These are phyloP conservation scores for Tinamus guttatus DNA, from an alignment of 2,113 vertebrate species.

Conservation along the genomic window DNA sequence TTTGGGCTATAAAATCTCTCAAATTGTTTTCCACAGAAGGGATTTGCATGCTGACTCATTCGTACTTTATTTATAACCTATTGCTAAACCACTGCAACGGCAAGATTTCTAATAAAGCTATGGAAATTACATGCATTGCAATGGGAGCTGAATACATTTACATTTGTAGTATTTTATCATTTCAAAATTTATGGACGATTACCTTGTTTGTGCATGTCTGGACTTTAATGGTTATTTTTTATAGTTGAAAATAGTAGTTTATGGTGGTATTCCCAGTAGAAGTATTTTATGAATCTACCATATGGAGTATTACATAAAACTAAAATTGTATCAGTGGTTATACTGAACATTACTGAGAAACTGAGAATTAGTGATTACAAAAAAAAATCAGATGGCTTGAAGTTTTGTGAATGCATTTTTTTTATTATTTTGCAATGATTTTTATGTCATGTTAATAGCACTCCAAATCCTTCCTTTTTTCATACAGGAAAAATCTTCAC, in stretches of 20 bases:
- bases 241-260: conserved; percentile 84
- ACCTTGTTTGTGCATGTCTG: conserved; percentile 86
- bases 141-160: conserved; percentile 83
- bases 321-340: conserved; percentile 68
- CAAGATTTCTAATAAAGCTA: conserved; percentile 83
- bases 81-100: conserved; percentile 70
- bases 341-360: conserved; percentile 73
- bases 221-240: conserved; percentile 82
- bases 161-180: conserved; percentile 80
- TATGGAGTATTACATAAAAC: conserved; percentile 82
- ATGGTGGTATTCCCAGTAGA: conserved; percentile 82
- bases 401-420: conserved; percentile 14
- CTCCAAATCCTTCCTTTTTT: not conserved
- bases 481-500: not conserved
- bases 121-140: conserved; percentile 82
- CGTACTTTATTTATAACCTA: conserved; percentile 82
- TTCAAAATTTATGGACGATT: conserved; percentile 86
- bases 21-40: conserved; percentile 80
- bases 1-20: conserved; percentile 81
- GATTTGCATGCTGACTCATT: conserved; percentile 87
- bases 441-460: not conserved
- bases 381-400: conserved; percentile 40
- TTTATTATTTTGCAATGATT: not conserved
- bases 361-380: conserved; percentile 73
- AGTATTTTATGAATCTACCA: conserved; percentile 81